Evolutionary conservation across 2,797 vertebrate species (phyloP), one percentile per base, ranked within the genome.

Genomic region (Rhinophrynus dorsalis): DNA sequence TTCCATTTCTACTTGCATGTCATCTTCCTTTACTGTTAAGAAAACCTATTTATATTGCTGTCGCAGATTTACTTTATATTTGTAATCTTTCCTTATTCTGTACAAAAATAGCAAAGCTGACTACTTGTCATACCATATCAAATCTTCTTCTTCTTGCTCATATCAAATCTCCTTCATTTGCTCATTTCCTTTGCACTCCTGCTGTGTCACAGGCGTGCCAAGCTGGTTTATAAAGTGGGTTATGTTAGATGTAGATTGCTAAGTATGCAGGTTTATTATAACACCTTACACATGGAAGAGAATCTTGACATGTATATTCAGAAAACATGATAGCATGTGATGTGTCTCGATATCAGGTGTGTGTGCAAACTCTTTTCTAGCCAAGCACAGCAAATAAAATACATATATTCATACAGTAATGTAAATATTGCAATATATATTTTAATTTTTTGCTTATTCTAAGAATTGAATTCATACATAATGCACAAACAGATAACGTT

Each of bases 41-140:
- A 30, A 42, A 69, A 61, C 35, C 40, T 42, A 55, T 63, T 45
- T 70, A 62, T 70, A 70, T 62, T 70, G 63, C 62, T 56, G 44
- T 33, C 15, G 2, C 29, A 33, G 20, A 65, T 45, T 48, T 37
- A 56, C 58, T 55, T 55, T 55, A 40, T 21, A 56, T 70, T 30
- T 51, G 58, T 26, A 45, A 30, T 35, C 26, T n/a, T n/a, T 5
- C n/a, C 6, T 30, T 5, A 6, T 32, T 32, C 15, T 32, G 47
- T 40, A 44, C 57, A 61, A 69, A 61, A 44, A 69, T 26, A 45
- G 48, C 18, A 18, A 54, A 29, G 38, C 13, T 21, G 29, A 69
- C 13, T 58, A 60, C 18, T 54, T 47, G 51, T 21, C 45, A 67
- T 45, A 11, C 23, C 51, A 18, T 69, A 55, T 56, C 67, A 54